phyloP scores from a whole-genome alignment of 2,888 invertebrate species.

The Ophion ellenae region DNA sequence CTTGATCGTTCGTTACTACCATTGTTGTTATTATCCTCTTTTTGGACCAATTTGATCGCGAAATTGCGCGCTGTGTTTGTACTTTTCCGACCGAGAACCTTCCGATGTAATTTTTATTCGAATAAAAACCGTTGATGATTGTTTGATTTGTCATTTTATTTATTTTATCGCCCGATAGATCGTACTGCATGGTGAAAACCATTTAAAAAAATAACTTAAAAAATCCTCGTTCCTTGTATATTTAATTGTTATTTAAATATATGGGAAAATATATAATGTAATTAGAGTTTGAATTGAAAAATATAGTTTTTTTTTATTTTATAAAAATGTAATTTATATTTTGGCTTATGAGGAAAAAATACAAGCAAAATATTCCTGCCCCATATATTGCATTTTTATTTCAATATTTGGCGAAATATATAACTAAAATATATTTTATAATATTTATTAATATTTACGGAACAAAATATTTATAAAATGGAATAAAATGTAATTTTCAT shows the following conservation, averaged over 20 bases:
- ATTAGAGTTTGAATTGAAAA: too few species aligned
- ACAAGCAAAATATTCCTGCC: too few species aligned
- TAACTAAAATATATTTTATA: too few species aligned
- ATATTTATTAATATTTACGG: too few species aligned
- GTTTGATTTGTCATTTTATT: background rate
- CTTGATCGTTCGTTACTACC: too few species aligned
- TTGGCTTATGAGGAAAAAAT: too few species aligned
- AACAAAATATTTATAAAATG: too few species aligned
- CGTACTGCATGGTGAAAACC: background rate
- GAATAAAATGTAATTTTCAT: too few species aligned
- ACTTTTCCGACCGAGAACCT: background rate
- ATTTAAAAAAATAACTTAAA: constrained; percentile 12
- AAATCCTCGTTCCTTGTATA: background rate
- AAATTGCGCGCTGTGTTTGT: background rate
- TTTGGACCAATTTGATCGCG: background rate
- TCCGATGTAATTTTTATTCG: background rate
- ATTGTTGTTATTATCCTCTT: background rate
- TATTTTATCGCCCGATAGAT: background rate
- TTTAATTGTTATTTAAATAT: background rate
- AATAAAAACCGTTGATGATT: background rate
- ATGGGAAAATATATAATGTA: background rate
- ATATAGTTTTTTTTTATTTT: too few species aligned
- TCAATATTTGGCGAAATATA: too few species aligned
- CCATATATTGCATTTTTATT: too few species aligned
- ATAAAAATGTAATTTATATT: too few species aligned